Percentiles rank a stretch among this genome's conserved stretches.
Evolutionary conservation across 64 coral and sea anemone species (phyloP).

Genomic region (Actinia tenebrosa): DNA sequence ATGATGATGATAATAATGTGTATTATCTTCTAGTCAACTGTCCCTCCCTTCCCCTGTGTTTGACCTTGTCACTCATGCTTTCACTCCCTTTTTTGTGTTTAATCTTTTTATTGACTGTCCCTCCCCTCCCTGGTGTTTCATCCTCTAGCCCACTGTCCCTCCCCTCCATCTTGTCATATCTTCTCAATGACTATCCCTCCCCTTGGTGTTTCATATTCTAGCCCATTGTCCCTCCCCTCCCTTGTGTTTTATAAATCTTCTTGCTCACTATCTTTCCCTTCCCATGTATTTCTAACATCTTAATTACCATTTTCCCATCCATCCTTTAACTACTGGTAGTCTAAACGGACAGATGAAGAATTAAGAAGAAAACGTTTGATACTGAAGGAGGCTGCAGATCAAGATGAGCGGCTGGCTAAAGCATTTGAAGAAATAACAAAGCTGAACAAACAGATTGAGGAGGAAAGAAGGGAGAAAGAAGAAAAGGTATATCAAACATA

Average conservation of each 20-base stretch:
- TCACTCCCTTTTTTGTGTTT: too few species aligned
- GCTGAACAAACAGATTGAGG: conserved; percentile 47
- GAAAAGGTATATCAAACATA: conserved; percentile 31
- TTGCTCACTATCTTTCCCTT: neutral
- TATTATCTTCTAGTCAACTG: neutral
- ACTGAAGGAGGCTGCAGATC: conserved; percentile 23
- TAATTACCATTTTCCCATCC: neutral
- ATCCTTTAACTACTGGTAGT: neutral
- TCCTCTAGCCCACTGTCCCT: too few species aligned
- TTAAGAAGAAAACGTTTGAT: conserved; percentile 41
- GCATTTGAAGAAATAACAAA: conserved; percentile 40
- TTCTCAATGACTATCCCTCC: too few species aligned
- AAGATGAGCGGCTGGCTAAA: conserved; percentile 52
- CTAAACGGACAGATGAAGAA: conserved; percentile 44
- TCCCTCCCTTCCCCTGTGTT: too few species aligned
- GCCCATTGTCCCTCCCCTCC: too few species aligned
- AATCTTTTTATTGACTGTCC: too few species aligned
- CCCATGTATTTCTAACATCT: neutral
- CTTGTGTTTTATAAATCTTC: too few species aligned
- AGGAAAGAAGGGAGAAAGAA: conserved; percentile 23
- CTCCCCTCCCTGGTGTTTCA: too few species aligned
- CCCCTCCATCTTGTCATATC: too few species aligned
- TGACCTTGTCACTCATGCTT: too few species aligned
- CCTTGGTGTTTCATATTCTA: too few species aligned
- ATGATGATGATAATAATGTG: too few species aligned